Percentiles rank a stretch among this genome's conserved stretches.
These are phyloP conservation scores for Diarsia dahlii DNA, from an alignment of 2,888 invertebrate genomes.

Conservation along the genomic window DNA sequence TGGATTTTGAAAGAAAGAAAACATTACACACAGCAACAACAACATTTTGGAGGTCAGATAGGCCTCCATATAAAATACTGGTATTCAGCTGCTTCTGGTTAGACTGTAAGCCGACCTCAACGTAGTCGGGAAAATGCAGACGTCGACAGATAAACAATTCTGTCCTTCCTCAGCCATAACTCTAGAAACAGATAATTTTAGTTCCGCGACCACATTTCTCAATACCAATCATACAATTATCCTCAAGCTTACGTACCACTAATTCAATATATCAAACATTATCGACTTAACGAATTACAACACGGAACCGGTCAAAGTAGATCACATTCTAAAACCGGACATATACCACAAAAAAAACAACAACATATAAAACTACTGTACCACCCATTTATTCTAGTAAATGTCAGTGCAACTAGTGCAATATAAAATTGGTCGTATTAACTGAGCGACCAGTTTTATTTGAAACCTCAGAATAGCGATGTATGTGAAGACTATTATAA, in stretches of 20 bases:
- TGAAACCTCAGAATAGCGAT: conserved; percentile 1
- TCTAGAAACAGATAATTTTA: conserved; percentile 1
- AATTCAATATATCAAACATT: conserved; percentile 51
- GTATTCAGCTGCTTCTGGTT: too few relatives aligned
- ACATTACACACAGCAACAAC: too few relatives aligned
- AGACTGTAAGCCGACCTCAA: too few relatives aligned
- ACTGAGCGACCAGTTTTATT: background rate
- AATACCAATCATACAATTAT: conserved; percentile 29
- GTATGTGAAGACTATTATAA: background rate
- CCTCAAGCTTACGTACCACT: conserved; percentile 16
- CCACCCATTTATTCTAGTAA: conserved; percentile 43
- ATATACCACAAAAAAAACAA: conserved; percentile 52
- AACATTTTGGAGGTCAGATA: too few relatives aligned
- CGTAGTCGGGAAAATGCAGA: too few relatives aligned
- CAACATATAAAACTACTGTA: conserved; percentile 46
- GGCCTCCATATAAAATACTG: too few relatives aligned
- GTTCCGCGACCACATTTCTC: conserved; percentile 14
- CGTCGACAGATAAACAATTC: background rate
- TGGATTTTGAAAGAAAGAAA: too few relatives aligned
- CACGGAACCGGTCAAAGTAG: conserved; percentile 61
- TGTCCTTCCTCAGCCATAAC: background rate
- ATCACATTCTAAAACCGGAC: conserved; percentile 60
- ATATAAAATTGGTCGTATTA: conserved; percentile 50
- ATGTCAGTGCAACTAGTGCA: conserved; percentile 42
- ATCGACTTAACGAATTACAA: conserved; percentile 54